Conservation (phyloP, 2,113 vertebrate genomes). For the Arvicanthis niloticus region DNA sequence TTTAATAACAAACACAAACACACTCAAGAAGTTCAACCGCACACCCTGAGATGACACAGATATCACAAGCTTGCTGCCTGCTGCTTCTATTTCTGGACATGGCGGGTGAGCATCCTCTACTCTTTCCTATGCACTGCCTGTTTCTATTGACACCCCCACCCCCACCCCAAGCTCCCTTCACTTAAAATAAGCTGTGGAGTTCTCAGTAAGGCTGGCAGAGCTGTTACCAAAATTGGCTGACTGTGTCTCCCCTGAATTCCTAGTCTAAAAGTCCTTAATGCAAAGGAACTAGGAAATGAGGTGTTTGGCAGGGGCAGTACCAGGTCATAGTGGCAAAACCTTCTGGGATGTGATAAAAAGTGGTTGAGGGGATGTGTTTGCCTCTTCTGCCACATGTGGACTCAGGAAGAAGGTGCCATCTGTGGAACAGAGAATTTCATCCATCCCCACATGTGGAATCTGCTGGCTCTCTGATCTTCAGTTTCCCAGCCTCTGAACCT, state of each 20-base stretch:
- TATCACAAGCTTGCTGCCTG: slow-evolving; percentile 2
- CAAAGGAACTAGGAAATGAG: not conserved
- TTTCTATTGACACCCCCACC: not conserved
- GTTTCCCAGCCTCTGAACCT: not conserved
- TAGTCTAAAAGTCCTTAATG: not conserved
- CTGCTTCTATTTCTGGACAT: not conserved
- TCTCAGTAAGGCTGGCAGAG: not conserved
- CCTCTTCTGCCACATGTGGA: not conserved
- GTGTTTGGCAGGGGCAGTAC: too few relatives aligned
- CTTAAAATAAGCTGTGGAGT: slow-evolving; percentile 4
- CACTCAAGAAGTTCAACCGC: not conserved
- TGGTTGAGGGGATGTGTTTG: too few relatives aligned
- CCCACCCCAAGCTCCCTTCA: not conserved
- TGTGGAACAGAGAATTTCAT: not conserved
- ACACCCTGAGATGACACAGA: not conserved
- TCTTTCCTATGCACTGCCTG: not conserved
- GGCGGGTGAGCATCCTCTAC: not conserved
- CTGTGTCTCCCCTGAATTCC: not conserved
- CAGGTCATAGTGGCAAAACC: not conserved
- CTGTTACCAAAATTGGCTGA: not conserved
- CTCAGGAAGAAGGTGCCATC: not conserved
- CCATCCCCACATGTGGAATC: not conserved
- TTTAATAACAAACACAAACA: slow-evolving; percentile 51
- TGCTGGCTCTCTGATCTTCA: not conserved
- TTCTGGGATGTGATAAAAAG: not conserved